Conservation (phyloP, 2,888 invertebrate species). For the Cryptocheilus praepositus region DNA sequence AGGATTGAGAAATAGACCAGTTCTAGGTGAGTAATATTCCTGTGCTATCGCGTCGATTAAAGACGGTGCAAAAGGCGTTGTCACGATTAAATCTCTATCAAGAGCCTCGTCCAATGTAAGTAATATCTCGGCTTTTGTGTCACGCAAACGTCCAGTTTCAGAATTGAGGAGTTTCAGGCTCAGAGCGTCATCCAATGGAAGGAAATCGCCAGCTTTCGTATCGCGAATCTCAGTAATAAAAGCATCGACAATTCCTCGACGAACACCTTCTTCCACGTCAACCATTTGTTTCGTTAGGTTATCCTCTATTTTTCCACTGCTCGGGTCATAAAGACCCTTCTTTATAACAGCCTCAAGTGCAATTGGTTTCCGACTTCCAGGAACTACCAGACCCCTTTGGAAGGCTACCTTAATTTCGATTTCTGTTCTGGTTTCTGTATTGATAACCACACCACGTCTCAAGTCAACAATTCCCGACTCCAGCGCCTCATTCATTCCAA, state of each 20-base stretch:
- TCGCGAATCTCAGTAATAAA: conserved; percentile 89
- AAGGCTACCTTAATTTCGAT: conserved; percentile 85
- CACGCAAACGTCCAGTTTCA: conserved; percentile 83
- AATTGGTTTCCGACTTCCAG: conserved; percentile 83
- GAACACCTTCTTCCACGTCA: conserved; percentile 85
- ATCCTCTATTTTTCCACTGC: conserved; percentile 84
- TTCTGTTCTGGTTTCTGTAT: conserved; percentile 82
- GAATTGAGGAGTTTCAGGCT: conserved; percentile 82
- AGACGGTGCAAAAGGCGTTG: conserved; percentile 83
- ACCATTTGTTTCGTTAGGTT: conserved; percentile 83
- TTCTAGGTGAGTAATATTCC: conserved; percentile 85
- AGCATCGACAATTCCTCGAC: conserved; percentile 87
- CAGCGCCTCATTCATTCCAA: conserved; percentile 88
- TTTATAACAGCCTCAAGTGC: conserved; percentile 86
- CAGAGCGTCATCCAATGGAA: conserved; percentile 86
- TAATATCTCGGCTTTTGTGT: conserved; percentile 83
- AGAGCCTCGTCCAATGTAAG: conserved; percentile 84
- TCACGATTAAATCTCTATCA: conserved; percentile 82
- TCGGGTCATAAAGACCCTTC: conserved; percentile 83
- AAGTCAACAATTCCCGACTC: conserved; percentile 87
- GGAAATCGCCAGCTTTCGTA: conserved; percentile 82
- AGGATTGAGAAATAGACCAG: conserved; percentile 86
- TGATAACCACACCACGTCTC: conserved; percentile 82
- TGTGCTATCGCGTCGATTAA: conserved; percentile 85
- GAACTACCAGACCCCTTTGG: conserved; percentile 81